A percentile compares a stretch with the other conserved stretches of the same genome.
phyloP scores from a whole-genome alignment of 2,888 invertebrate genomes.

The Zhuqinia jingwanae region DNA sequence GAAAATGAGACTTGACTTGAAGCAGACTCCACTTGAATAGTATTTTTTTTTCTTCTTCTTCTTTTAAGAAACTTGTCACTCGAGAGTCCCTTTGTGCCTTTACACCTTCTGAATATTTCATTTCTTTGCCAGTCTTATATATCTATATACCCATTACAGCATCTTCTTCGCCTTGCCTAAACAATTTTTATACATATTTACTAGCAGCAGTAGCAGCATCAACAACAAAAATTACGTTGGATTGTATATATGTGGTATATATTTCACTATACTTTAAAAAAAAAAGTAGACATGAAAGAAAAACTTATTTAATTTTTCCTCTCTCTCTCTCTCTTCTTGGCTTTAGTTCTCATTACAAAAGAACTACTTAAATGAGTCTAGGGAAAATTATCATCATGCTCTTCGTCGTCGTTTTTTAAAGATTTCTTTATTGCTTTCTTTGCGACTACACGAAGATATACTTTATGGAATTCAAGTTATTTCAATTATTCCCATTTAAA shows the following conservation, averaged over 20 bases:
- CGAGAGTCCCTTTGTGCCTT: background rate
- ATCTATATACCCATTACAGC: too few relatives aligned
- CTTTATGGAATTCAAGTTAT: slow-evolving; percentile 11
- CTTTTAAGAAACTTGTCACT: background rate
- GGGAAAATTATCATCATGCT: background rate
- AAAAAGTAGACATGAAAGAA: background rate
- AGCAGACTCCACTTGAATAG: background rate
- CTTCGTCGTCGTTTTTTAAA: too few relatives aligned
- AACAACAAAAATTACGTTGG: too few relatives aligned
- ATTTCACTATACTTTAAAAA: too few relatives aligned
- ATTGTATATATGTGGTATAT: too few relatives aligned
- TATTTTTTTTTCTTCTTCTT: background rate
- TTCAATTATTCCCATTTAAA: slow-evolving; percentile 28
- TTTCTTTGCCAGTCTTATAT: background rate
- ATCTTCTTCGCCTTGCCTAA: too few relatives aligned
- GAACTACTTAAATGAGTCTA: background rate
- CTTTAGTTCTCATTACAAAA: too few relatives aligned
- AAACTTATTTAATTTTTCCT: too few relatives aligned
- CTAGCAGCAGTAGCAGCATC: too few relatives aligned
- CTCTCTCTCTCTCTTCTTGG: background rate
- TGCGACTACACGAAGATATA: too few relatives aligned
- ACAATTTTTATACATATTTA: too few relatives aligned
- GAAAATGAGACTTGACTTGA: background rate
- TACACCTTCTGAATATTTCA: slow-evolving; percentile 11
- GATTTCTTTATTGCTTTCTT: background rate